These are phyloP conservation scores for Halocaridina rubra DNA, from an alignment of 2,888 invertebrate genomes.

Conservation along the genomic window DNA sequence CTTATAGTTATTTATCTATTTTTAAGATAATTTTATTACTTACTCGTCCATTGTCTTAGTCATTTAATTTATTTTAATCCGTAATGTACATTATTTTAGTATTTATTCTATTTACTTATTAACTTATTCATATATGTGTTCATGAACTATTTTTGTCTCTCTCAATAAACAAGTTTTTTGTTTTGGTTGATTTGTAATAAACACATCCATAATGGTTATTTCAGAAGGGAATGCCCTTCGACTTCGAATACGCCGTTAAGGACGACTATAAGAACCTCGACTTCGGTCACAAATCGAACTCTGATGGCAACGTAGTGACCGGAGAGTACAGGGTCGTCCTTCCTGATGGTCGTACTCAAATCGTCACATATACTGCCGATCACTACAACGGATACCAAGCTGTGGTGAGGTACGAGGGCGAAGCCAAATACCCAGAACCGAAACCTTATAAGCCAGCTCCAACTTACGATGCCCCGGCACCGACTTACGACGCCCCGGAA, in stretches of 20 bases:
- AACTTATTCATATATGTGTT: too few species aligned
- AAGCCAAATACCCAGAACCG: conserved; percentile 50
- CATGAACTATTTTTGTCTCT: too few species aligned
- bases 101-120: too few species aligned
- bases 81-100: too few species aligned
- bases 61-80: too few species aligned
- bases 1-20: too few species aligned
- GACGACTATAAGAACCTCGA: conserved; percentile 48
- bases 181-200: too few species aligned
- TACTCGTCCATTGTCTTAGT: too few species aligned
- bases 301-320: conserved; percentile 39
- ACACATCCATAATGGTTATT: too few species aligned
- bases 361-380: conserved; percentile 43
- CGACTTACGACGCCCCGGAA: background rate
- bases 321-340: conserved; percentile 51
- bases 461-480: background rate
- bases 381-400: conserved; percentile 38
- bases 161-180: too few species aligned
- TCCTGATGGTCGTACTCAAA: conserved; percentile 53
- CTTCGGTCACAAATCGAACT: conserved; percentile 39
- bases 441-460: background rate
- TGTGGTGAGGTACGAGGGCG: conserved; percentile 59
- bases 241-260: conserved; percentile 47
- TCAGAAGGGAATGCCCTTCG: conserved; percentile 51
- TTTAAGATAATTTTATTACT: too few species aligned